Evolutionary conservation across 1,140 invertebrate species (phyloP).

Genomic region (Brachionus calyciflorus): DNA sequence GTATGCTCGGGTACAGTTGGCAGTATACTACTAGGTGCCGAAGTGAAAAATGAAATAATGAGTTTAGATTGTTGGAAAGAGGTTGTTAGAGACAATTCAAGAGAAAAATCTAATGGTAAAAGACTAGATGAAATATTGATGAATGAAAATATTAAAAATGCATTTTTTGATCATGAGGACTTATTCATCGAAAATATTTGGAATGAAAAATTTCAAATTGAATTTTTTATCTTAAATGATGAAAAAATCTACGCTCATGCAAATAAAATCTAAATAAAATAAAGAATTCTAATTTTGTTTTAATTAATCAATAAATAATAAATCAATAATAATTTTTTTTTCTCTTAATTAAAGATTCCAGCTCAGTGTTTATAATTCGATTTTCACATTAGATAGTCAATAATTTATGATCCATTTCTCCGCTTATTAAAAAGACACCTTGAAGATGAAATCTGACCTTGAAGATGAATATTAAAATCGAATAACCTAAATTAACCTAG

Average conservation of each 20-base stretch:
- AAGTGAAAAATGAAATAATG: background rate
- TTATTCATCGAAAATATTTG: background rate
- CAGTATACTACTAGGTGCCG: background rate
- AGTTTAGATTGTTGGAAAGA: background rate
- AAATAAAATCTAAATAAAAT: no score
- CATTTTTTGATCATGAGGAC: background rate
- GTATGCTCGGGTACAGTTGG: background rate
- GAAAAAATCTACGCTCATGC: background rate
- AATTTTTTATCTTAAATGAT: background rate
- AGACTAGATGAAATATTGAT: background rate
- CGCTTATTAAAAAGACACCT: no score
- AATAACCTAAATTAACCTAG: no score
- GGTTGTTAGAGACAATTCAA: background rate
- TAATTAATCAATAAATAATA: no score
- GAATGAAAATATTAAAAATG: slow-evolving; percentile 6
- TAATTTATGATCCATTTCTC: no score
- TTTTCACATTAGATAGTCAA: no score
- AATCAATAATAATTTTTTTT: no score
- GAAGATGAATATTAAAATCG: no score
- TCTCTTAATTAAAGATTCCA: no score
- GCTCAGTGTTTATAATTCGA: no score
- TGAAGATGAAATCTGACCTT: no score
- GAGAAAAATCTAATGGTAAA: background rate
- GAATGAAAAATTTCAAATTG: slow-evolving; percentile 11
- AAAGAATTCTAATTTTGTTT: no score